These are phyloP conservation scores for Zaprionus davidi DNA, from an alignment of 1,140 invertebrate species.

Conservation along the genomic window DNA sequence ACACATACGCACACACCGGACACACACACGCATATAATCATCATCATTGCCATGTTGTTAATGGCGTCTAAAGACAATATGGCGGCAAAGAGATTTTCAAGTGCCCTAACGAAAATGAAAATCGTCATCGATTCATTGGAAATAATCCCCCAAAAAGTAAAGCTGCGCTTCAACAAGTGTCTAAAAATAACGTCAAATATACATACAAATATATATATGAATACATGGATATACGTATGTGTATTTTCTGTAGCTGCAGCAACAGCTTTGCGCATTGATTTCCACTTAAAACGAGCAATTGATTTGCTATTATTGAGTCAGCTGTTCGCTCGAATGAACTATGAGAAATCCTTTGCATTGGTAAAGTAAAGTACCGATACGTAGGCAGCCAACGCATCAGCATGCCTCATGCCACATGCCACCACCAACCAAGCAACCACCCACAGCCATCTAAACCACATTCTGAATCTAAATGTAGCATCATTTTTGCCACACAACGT, in stretches of 20 bases:
- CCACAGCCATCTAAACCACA: constrained; percentile 18
- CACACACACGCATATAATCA: neutral
- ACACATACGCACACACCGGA: constrained; percentile 17
- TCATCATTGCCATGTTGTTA: constrained; percentile 45
- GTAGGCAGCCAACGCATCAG: neutral
- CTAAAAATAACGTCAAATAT: constrained; percentile 12
- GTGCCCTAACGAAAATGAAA: constrained; percentile 22
- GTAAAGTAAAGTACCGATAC: constrained; percentile 32
- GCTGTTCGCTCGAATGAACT: neutral
- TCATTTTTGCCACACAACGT: constrained; percentile 41
- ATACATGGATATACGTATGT: neutral
- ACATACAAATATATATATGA: neutral
- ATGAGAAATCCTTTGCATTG: neutral
- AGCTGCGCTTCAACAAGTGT: constrained; percentile 34
- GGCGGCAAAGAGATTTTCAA: constrained; percentile 35
- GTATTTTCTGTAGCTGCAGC: neutral
- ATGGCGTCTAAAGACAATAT: constrained; percentile 58
- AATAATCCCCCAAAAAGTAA: neutral
- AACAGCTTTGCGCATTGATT: neutral
- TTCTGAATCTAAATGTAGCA: constrained; percentile 34
- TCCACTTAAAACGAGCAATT: neutral
- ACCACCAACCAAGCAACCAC: constrained; percentile 5
- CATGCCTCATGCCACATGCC: neutral
- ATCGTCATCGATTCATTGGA: constrained; percentile 27
- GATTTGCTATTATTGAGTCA: neutral